Percentiles rank a stretch among this genome's conserved stretches.
phyloP scores from a whole-genome alignment of 2,797 vertebrate genomes.

The Falco cherrug region DNA sequence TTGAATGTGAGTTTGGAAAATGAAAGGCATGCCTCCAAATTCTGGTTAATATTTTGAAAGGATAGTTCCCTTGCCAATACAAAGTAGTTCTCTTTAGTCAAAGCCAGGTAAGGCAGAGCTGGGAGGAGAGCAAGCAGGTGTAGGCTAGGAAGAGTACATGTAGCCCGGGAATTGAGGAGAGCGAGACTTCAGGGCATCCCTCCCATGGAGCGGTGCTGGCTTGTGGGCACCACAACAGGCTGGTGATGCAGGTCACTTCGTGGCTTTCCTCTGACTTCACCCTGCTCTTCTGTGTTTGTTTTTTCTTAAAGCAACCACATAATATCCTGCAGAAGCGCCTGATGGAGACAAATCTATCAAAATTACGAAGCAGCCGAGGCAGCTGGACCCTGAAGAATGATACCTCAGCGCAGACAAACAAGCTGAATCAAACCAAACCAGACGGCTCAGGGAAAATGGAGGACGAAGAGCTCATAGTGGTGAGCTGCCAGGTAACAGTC shows the following conservation, averaged over 20 bases:
- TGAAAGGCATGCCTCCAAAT: background rate
- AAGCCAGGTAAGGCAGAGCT: background rate
- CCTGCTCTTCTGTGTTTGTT: background rate
- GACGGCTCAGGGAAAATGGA: conserved; percentile 72
- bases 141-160: background rate
- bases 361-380: conserved; percentile 74
- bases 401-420: conserved; percentile 49
- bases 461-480: conserved; percentile 82
- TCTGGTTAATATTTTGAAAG: background rate
- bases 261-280: background rate
- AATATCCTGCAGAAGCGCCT: conserved; percentile 88
- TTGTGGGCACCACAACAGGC: accelerated
- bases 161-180: background rate
- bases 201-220: accelerated
- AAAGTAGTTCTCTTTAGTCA: background rate
- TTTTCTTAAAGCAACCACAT: conserved; percentile 84
- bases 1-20: background rate
- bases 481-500: conserved; percentile 83
- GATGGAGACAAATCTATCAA: conserved; percentile 86
- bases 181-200: background rate
- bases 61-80: background rate
- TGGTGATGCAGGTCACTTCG: background rate
- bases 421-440: conserved; percentile 68
- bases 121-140: background rate
- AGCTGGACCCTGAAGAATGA: conserved; percentile 72